These are phyloP conservation scores for Archaeoteleia sp. DNA, from an alignment of 2,888 invertebrate genomes.

Conservation along the genomic window DNA sequence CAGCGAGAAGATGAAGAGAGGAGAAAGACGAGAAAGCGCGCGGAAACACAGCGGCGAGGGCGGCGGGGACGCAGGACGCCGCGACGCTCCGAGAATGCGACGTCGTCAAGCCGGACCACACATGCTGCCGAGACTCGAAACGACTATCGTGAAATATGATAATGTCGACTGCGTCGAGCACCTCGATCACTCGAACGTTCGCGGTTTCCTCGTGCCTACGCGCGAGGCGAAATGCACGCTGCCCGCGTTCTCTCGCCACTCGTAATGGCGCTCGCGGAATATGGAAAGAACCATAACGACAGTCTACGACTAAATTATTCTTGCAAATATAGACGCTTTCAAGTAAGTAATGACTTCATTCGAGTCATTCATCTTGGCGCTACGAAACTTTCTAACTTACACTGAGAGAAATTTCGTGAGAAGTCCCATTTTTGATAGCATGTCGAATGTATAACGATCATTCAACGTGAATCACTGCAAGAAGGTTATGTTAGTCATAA, in stretches of 20 bases:
- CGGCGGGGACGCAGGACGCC: slow-evolving; percentile 56
- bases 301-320: slow-evolving; percentile 30
- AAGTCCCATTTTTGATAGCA: too few relatives aligned
- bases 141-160: slow-evolving; percentile 74
- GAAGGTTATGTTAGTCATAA: too few relatives aligned
- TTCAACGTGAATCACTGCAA: too few relatives aligned
- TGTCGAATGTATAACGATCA: too few relatives aligned
- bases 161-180: slow-evolving; percentile 61
- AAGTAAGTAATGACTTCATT: slow-evolving; percentile 40
- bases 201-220: slow-evolving; percentile 51
- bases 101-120: slow-evolving; percentile 68
- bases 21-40: slow-evolving; percentile 24
- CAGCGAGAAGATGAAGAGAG: slow-evolving; percentile 24
- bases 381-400: too few relatives aligned
- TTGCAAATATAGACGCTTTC: slow-evolving; percentile 35
- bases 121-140: slow-evolving; percentile 65
- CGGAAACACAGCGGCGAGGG: slow-evolving; percentile 28
- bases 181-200: slow-evolving; percentile 52
- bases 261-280: slow-evolving; percentile 41
- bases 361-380: slow-evolving; percentile 40
- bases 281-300: slow-evolving; percentile 9
- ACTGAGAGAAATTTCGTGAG: too few relatives aligned
- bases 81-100: slow-evolving; percentile 70
- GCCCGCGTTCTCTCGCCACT: slow-evolving; percentile 28
- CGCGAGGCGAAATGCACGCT: slow-evolving; percentile 11